phyloP scores from a whole-genome alignment of 2,113 vertebrate genomes.

The Pygoscelis adeliae region DNA sequence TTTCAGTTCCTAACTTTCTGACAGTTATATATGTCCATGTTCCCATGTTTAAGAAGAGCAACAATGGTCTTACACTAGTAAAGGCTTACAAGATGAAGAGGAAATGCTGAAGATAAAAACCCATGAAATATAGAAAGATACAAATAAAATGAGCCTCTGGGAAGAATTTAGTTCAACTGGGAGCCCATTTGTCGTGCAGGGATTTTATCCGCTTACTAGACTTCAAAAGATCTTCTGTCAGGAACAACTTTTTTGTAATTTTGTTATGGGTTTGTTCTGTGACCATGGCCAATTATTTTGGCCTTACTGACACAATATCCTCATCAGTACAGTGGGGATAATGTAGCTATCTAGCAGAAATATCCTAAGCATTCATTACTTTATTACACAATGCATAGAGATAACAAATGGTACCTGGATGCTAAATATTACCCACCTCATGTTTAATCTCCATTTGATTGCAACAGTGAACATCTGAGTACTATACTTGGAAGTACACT shows the following conservation, averaged over 20 bases:
- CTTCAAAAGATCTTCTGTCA: not conserved
- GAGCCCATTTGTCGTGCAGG: not conserved
- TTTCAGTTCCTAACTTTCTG: not conserved
- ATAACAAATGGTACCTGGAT: not conserved
- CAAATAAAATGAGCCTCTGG: not conserved
- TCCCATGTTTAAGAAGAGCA: not conserved
- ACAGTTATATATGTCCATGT: not conserved
- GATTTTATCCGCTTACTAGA: not conserved
- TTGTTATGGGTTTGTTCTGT: not conserved
- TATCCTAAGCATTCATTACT: not conserved
- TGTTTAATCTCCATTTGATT: not conserved
- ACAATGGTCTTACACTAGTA: not conserved
- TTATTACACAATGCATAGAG: not conserved
- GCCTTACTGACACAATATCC: not conserved
- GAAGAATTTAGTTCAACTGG: not conserved
- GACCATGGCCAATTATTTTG: not conserved
- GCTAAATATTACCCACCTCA: not conserved
- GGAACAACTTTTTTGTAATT: not conserved
- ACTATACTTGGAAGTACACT: not conserved
- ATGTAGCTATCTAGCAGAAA: not conserved
- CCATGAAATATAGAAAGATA: not conserved
- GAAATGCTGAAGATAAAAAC: not conserved
- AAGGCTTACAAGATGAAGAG: not conserved
- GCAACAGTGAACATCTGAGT: not conserved
- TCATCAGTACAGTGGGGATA: not conserved